These are phyloP conservation scores for Ophraella communa DNA, from an alignment of 2,888 invertebrate genomes.

Conservation along the genomic window DNA sequence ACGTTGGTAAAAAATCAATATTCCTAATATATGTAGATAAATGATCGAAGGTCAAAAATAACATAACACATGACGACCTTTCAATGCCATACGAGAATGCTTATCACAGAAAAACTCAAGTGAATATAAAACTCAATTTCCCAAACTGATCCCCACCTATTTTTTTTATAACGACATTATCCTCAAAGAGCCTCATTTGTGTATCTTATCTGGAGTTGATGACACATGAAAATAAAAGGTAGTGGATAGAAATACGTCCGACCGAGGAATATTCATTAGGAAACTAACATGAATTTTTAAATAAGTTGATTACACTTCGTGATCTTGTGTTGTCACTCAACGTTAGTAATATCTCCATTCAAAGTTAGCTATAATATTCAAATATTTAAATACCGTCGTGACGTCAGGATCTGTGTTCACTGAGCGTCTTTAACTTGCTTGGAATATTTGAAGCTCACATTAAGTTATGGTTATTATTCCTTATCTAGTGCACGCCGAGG, in stretches of 20 bases:
- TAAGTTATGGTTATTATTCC: no score
- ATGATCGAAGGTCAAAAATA: background rate
- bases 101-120: slow-evolving; percentile 20
- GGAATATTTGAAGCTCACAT: no score
- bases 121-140: slow-evolving; percentile 11
- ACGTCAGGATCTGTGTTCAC: no score
- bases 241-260: background rate
- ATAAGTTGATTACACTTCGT: background rate
- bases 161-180: slow-evolving; percentile 7
- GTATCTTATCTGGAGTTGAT: slow-evolving; percentile 22
- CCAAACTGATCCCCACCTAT: slow-evolving; percentile 22
- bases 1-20: background rate
- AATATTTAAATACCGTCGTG: no score
- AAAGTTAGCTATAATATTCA: no score
- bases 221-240: slow-evolving; percentile 12
- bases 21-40: background rate
- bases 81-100: background rate
- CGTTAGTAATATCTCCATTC: no score
- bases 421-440: no score
- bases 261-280: background rate
- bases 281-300: no score
- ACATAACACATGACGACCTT: slow-evolving; percentile 5
- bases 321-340: no score
- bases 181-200: slow-evolving; percentile 20
- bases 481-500: no score